These are phyloP conservation scores for Noctua fimbriata DNA, from an alignment of 2,888 invertebrate species.

Conservation along the genomic window DNA sequence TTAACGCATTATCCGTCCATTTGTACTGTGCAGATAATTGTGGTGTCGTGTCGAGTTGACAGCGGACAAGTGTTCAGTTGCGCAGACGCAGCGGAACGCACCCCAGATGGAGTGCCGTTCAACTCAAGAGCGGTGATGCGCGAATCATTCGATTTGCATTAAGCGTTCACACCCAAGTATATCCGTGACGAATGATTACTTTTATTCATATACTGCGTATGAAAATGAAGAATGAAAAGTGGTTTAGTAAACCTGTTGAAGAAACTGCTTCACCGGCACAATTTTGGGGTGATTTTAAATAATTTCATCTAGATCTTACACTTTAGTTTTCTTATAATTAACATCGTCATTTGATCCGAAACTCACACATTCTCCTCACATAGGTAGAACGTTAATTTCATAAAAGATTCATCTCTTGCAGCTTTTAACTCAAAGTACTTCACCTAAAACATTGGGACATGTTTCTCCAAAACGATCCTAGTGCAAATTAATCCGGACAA, in stretches of 20 bases:
- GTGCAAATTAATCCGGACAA: neutral
- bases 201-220: slow-evolving; percentile 33
- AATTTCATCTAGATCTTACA: neutral
- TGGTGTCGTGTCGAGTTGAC: slow-evolving; percentile 56
- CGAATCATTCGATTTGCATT: slow-evolving; percentile 83
- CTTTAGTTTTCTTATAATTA: neutral
- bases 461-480: neutral
- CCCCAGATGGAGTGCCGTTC: slow-evolving; percentile 70
- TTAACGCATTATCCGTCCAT: slow-evolving; percentile 52
- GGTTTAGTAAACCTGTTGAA: neutral
- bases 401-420: neutral
- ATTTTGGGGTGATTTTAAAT: neutral
- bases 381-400: neutral
- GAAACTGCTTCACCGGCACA: neutral
- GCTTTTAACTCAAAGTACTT: neutral
- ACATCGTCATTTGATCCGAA: neutral
- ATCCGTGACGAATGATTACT: slow-evolving; percentile 69
- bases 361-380: neutral
- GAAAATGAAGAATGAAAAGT: neutral
- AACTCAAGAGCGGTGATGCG: slow-evolving; percentile 76
- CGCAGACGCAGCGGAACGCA: slow-evolving; percentile 54
- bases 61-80: slow-evolving; percentile 60
- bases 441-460: neutral
- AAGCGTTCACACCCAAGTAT: slow-evolving; percentile 75
- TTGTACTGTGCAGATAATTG: slow-evolving; percentile 50